Base-by-base conservation (phyloP, 2,888 invertebrate species). In the Atrina japonica region DNA sequence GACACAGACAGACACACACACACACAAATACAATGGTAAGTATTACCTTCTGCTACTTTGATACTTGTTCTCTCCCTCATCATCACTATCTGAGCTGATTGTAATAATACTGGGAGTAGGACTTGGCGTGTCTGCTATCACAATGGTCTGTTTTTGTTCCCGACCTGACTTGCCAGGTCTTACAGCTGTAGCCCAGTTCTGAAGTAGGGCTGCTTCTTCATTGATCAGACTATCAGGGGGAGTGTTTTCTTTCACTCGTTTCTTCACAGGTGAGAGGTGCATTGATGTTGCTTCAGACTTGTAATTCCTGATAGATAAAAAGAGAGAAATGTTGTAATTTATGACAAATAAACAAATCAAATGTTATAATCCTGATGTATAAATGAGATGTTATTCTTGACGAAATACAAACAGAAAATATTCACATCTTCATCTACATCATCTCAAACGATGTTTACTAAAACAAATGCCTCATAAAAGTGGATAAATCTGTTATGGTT, bases 41-140 rank as follows among this genome's bases (percentile, higher is more conserved):
- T n/a, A n/a, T n/a, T n/a, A 69, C 63, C 64, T 64, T 50, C 66
- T 71, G 45, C 59, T 61, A 18, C 67, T 60, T 18, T 55, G 47
- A 45, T 58, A 66, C 35, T 66, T 70, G 35, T 53, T 66, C 9
- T 83, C 85, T 14, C 83, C 86, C 59, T 88, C 86, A 86, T 98
- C 97, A 88, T 97, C 97, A 88, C 97, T 97, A 83, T 97, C 97
- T 90, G 98, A 98, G 21, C 96, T 96, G 86, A 97, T 97, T 49
- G 97, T 98, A 88, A 98, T 98, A 83, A 98, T 97, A 67, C 97
- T 96, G 59, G 96, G 96, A 52, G 97, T 95, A 2, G 97, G 97
- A 35, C 97, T 97, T 0, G 98, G 98, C 29, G 98, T 97, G 91
- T 97, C 97, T 80, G 96, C 94, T 85, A 98, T 97, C 67, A 97